phyloP scores from a whole-genome alignment of 1,140 invertebrate species.

The Drosophila trapezifrons region DNA sequence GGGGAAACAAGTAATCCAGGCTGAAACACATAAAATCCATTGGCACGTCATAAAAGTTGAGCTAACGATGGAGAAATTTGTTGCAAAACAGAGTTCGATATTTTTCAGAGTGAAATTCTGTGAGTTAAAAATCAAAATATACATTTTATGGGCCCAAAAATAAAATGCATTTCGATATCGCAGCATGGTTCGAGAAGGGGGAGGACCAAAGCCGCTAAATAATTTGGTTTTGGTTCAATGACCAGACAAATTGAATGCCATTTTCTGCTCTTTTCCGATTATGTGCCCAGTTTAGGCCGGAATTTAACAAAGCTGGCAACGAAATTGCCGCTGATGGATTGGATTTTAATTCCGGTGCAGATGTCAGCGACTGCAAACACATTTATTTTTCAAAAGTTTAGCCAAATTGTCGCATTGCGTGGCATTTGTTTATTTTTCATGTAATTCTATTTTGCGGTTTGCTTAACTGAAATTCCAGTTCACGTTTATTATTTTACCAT shows the following conservation, averaged over 20 bases:
- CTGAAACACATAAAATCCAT: conserved; percentile 14
- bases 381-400: conserved; percentile 23
- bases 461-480: conserved; percentile 26
- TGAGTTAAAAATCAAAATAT: conserved; percentile 12
- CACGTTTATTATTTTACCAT: conserved; percentile 36
- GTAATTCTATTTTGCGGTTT: conserved; percentile 44
- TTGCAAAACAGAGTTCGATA: background rate
- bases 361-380: conserved; percentile 1
- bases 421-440: conserved; percentile 29
- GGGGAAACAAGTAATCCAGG: conserved; percentile 11
- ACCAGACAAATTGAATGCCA: conserved; percentile 30
- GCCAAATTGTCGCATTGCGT: conserved; percentile 46
- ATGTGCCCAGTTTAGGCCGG: background rate
- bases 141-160: conserved; percentile 13
- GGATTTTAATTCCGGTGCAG: conserved; percentile 35
- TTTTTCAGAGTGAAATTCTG: conserved; percentile 16
- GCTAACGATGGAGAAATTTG: background rate
- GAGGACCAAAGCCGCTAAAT: conserved; percentile 11
- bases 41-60: conserved; percentile 13
- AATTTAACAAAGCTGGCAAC: conserved; percentile 14
- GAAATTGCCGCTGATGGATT: conserved; percentile 31
- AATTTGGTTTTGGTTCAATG: conserved; percentile 18
- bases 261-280: conserved; percentile 14
- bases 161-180: conserved; percentile 9
- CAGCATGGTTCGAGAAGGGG: background rate